These are phyloP conservation scores for Limnodromus scolopaceus DNA, from an alignment of 2,797 vertebrate genomes.

Conservation along the genomic window DNA sequence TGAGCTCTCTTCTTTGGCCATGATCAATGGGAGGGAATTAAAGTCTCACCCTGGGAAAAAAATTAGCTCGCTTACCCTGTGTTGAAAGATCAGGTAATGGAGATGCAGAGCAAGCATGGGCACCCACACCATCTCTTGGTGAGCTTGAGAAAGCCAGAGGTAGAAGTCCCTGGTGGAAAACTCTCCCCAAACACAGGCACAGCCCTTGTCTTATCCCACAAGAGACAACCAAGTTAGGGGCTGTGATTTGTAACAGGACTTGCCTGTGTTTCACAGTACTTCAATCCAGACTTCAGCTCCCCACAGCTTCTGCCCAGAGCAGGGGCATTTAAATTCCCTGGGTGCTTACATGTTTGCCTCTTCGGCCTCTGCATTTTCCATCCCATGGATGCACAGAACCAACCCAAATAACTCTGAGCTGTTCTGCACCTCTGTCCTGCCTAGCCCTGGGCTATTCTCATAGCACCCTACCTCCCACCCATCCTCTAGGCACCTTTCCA, in stretches of 20 bases:
- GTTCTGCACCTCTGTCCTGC: not conserved
- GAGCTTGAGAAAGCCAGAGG: not conserved
- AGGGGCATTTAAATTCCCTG: not conserved
- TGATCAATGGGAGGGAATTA: conserved; percentile 68
- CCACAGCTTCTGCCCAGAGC: not conserved
- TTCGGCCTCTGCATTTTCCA: not conserved
- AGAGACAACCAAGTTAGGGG: not conserved
- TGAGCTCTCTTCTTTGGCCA: conserved; percentile 62
- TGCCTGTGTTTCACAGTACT: not conserved
- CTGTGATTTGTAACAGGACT: not conserved
- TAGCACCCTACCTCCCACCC: not conserved
- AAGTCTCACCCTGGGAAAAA: conserved; percentile 57
- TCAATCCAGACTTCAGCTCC: not conserved
- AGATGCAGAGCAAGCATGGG: not conserved
- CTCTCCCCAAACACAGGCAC: not conserved
- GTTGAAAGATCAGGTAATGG: conserved; percentile 79
- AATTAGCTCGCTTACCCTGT: conserved; percentile 76
- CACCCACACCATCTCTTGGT: not conserved
- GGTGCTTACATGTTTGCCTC: not conserved
- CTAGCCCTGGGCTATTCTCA: not conserved
- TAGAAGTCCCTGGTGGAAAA: not conserved
- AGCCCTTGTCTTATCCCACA: not conserved
- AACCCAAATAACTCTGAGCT: not conserved
- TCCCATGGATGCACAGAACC: not conserved
- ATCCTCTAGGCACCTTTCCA: not conserved